A percentile compares a stretch with the other conserved stretches of the same genome.
These are phyloP conservation scores for Melitaea cinxia DNA, from an alignment of 1,140 invertebrate genomes.

Conservation along the genomic window DNA sequence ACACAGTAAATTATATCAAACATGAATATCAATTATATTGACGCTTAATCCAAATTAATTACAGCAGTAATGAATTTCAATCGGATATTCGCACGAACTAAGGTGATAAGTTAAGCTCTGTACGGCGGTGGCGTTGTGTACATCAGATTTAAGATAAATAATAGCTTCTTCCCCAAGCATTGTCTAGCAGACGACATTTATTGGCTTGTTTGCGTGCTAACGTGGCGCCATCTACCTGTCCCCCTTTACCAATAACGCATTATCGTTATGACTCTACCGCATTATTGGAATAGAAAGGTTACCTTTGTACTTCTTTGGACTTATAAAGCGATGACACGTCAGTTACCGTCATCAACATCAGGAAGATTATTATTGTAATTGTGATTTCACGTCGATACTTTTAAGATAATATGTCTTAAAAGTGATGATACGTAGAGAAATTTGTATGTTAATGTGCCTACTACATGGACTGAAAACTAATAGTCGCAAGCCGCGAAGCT, in stretches of 20 bases:
- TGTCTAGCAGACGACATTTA: slow-evolving; percentile 60
- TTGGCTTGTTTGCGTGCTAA: slow-evolving; percentile 65
- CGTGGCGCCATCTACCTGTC: slow-evolving; percentile 59
- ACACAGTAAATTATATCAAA: neutral
- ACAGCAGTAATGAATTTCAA: slow-evolving; percentile 19
- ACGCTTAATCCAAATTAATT: slow-evolving; percentile 14
- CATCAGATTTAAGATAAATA: slow-evolving; percentile 59
- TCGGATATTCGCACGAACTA: slow-evolving; percentile 8
- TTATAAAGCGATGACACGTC: too few species aligned
- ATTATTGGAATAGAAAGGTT: slow-evolving; percentile 10
- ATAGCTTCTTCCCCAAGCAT: slow-evolving; percentile 53
- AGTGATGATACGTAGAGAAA: too few species aligned
- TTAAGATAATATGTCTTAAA: too few species aligned
- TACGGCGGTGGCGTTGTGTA: slow-evolving; percentile 24
- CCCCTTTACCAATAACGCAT: slow-evolving; percentile 37
- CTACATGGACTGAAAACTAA: too few species aligned
- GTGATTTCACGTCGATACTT: too few species aligned
- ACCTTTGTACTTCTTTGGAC: too few species aligned
- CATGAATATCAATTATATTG: neutral
- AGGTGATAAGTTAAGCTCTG: slow-evolving; percentile 6
- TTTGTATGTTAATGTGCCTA: too few species aligned
- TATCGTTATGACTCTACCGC: slow-evolving; percentile 27
- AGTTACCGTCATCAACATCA: neutral
- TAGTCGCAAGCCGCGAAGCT: too few species aligned
- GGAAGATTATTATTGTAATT: neutral